Evolutionary conservation across 1,140 invertebrate species (phyloP).

Genomic region (Heterodera schachtii): DNA sequence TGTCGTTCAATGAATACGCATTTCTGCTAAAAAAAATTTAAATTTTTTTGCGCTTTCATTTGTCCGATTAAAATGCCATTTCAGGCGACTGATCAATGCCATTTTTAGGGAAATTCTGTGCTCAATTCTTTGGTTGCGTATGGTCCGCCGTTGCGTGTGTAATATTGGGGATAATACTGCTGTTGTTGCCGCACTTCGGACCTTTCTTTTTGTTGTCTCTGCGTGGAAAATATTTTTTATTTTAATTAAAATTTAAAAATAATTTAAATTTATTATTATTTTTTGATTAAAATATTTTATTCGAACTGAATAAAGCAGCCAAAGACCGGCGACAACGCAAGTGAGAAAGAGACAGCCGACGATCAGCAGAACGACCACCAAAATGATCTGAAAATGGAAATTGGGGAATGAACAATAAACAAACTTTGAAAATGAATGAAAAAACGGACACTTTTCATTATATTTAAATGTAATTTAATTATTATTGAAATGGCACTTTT

Average conservation of each 20-base stretch:
- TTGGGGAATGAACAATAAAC: too few relatives aligned
- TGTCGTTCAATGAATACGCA: background rate
- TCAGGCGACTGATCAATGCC: background rate
- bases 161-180: slow-evolving; percentile 4
- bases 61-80: background rate
- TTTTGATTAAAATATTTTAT: background rate
- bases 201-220: slow-evolving; percentile 10
- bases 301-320: slow-evolving; percentile 26
- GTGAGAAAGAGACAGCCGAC: slow-evolving; percentile 25
- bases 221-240: background rate
- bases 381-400: slow-evolving; percentile 15
- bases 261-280: too few relatives aligned
- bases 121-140: slow-evolving; percentile 1
- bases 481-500: too few relatives aligned
- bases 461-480: too few relatives aligned
- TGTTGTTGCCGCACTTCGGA: background rate
- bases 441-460: too few relatives aligned
- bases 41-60: background rate
- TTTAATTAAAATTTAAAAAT: too few relatives aligned
- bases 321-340: slow-evolving; percentile 23
- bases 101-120: background rate
- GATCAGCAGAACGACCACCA: slow-evolving; percentile 24
- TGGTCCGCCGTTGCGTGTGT: background rate
- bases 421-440: too few relatives aligned
- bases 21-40: background rate